Evolutionary conservation across 2,888 invertebrate species (phyloP), one percentile per base, ranked within the genome.

Genomic region (Bedellia somnulentella): DNA sequence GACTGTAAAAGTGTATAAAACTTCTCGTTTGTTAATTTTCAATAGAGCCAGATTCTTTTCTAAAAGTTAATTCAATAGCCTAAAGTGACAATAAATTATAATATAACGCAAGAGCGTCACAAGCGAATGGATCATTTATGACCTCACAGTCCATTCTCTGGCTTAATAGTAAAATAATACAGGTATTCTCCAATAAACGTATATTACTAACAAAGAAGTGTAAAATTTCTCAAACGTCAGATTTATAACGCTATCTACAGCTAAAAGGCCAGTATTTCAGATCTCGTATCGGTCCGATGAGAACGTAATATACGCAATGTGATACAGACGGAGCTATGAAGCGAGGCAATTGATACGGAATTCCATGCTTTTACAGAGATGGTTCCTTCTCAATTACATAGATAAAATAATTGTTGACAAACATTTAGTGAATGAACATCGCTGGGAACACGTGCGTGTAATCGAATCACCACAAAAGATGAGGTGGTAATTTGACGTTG

Each of bases 401-500:
- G n/a, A n/a, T n/a, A n/a, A n/a, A n/a, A n/a, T n/a, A n/a, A n/a
- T n/a, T n/a, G n/a, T n/a, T n/a, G n/a, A n/a, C n/a, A n/a, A n/a
- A n/a, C n/a, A n/a, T n/a, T n/a, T n/a, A n/a, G n/a, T n/a, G n/a
- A n/a, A n/a, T n/a, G n/a, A n/a, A n/a, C n/a, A n/a, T n/a, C 42
- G 47, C 43, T 44, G 51, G 44, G 56, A 57, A 61, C 67, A 67
- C 64, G 64, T 64, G 61, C 51, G 45, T 64, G 71, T 61, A 73
- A 75, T 66, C 58, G 47, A 63, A 71, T 66, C 64, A 57, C 51
- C 55, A 57, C 66, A 61, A 61, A 61, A 67, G 71, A 68, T 73
- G 64, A 68, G 61, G 64, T 70, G 68, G 67, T 71, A 71, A 71
- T 75, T 70, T 71, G 73, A 73, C 73, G 47, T 71, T 73, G 73